Evolutionary conservation across 2,797 vertebrate species (phyloP), one percentile per base, ranked within the genome.

Genomic region (Amazonetta brasiliensis): DNA sequence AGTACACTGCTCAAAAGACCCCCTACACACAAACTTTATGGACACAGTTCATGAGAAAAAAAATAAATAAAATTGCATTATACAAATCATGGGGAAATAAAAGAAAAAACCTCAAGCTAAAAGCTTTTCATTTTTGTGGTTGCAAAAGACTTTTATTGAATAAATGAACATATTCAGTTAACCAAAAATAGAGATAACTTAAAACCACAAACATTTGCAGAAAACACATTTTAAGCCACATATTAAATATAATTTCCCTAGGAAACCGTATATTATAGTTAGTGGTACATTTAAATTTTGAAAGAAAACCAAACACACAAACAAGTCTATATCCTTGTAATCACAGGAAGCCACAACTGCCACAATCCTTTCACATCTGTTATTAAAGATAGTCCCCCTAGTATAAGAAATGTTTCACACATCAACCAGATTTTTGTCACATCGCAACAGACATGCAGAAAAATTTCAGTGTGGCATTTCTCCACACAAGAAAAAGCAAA

Each of bases 301-400:
- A 94, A 94, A 94, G 78, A 88, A 97, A 98, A 96, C 69, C 85
- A 96, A 97, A 95, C 21, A 94, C 2, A 9, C 48, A 84, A 74
- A 92, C n/a, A 94, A 66, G 8, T 63, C 89, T 69, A 60, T 55
- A 55, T 22, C 46, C 44, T 56, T 96, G 20, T 90, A 96, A 95
- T 95, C 52, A 92, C 62, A 92, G 94, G 77, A 98, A 97, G 33
- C 90, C 94, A 97, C 82, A 95, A 86, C 19, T 55, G 95, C 91
- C 95, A 96, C 95, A 96, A 90, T 7, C 50, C 59, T 94, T 91
- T 90, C 44, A 60, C 28, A 92, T 79, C 37, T 93, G 84, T 80
- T 89, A 95, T 89, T 96, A 60, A 89, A 93, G 46, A 92, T 67
- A 94, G 50, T 71, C 85, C n/a, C 59, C 43, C 43, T 84, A 77